phyloP scores from a whole-genome alignment of 2,888 invertebrate species.

The Aphodius granarius region DNA sequence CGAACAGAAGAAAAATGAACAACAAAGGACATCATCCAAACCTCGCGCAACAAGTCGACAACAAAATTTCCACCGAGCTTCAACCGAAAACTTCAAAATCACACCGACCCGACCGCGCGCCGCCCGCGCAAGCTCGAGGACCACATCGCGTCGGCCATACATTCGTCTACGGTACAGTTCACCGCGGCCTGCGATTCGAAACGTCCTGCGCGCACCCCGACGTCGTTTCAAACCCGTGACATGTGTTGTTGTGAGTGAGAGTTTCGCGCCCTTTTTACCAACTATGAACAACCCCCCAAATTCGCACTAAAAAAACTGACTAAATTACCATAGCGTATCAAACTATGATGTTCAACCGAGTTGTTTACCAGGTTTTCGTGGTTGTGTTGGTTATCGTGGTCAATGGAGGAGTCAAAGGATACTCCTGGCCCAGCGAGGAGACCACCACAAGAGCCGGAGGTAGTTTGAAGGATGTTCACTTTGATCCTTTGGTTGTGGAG shows the following conservation, averaged over 20 bases:
- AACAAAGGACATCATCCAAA: not conserved
- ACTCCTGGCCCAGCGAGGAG: constrained; percentile 54
- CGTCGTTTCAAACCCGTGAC: not conserved
- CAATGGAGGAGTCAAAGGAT: constrained; percentile 42
- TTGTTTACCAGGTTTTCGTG: not conserved
- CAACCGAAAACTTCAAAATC: constrained; percentile 15
- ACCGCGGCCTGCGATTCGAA: constrained; percentile 45
- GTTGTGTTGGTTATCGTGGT: constrained; percentile 33
- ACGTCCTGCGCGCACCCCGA: constrained; percentile 36
- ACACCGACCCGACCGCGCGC: constrained; percentile 15
- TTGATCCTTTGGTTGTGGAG: constrained; percentile 79
- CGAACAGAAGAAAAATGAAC: too few species aligned
- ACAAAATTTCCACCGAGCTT: not conserved
- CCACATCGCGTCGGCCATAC: constrained; percentile 34
- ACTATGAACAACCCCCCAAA: not conserved
- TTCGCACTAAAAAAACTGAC: not conserved
- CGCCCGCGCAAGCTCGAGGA: constrained; percentile 30
- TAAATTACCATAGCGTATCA: too few species aligned
- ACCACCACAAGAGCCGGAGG: constrained; percentile 47
- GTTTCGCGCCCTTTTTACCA: not conserved
- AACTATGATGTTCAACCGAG: too few species aligned
- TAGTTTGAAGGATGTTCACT: constrained; percentile 52
- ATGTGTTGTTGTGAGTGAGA: not conserved
- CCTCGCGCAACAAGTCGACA: not conserved
- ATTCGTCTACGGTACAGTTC: constrained; percentile 43